Evolutionary conservation across 2,113 vertebrate species (phyloP).

Genomic region (Arizona elegans): DNA sequence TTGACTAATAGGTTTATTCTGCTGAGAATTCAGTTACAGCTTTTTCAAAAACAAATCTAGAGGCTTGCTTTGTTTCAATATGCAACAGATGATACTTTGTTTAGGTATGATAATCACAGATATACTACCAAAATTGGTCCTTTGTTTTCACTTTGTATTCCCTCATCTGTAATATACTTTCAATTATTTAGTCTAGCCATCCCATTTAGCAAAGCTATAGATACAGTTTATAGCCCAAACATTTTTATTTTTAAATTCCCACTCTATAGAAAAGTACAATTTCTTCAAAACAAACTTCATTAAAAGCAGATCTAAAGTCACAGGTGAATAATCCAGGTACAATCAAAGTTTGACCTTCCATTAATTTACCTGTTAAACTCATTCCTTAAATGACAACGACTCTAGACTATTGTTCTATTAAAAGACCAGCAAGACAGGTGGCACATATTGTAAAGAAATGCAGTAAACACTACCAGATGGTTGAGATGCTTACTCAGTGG

Average conservation of each 20-base stretch:
- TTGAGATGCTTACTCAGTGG: slow-evolving; percentile 1
- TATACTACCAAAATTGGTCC: neutral
- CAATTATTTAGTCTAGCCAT: neutral
- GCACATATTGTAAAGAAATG: neutral
- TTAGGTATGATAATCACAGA: neutral
- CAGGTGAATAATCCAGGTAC: neutral
- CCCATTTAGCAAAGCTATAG: neutral
- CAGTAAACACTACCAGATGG: slow-evolving; percentile 31
- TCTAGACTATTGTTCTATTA: neutral
- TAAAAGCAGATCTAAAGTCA: neutral
- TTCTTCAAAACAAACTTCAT: neutral
- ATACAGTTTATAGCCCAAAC: neutral
- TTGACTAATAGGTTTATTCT: neutral
- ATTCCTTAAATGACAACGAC: neutral
- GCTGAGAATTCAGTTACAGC: neutral
- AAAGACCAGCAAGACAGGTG: neutral
- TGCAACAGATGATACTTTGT: neutral
- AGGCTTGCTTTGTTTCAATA: neutral
- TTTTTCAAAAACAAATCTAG: neutral
- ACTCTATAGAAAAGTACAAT: neutral
- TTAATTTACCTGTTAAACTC: neutral
- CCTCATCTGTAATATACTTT: neutral
- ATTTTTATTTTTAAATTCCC: neutral
- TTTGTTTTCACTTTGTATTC: neutral
- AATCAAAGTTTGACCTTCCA: neutral